phyloP scores from a whole-genome alignment of 2,797 vertebrate species.

The Florisuga fusca region DNA sequence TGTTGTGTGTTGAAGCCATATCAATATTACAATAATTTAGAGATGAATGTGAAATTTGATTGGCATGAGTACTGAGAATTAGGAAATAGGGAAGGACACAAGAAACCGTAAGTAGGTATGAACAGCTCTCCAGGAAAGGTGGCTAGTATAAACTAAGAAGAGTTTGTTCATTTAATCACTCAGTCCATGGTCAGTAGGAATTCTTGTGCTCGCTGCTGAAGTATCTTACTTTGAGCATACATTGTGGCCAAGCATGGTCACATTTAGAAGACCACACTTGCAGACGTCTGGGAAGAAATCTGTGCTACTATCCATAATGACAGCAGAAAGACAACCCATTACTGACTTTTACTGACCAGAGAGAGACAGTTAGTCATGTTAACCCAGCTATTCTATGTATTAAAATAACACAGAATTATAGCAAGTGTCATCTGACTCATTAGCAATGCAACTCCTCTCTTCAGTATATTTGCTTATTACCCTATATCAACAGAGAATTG shows the following conservation, averaged over 20 bases:
- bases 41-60: neutral
- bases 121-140: neutral
- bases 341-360: neutral
- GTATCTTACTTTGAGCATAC: neutral
- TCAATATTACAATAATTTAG: neutral
- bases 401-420: neutral
- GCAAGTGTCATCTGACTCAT: neutral
- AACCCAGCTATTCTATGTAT: neutral
- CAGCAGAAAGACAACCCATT: neutral
- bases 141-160: neutral
- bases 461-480: neutral
- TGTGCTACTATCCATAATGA: neutral
- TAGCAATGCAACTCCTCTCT: neutral
- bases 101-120: neutral
- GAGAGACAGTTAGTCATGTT: neutral
- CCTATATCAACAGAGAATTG: neutral
- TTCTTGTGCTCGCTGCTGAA: neutral
- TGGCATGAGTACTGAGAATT: neutral
- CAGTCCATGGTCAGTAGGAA: neutral
- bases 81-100: neutral
- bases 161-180: neutral
- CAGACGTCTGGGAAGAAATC: neutral
- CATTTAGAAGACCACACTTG: neutral
- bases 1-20: neutral
- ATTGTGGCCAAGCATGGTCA: rapidly evolving